Percentiles rank a stretch among this genome's conserved stretches.
These are phyloP conservation scores for Numida meleagris DNA, from an alignment of 2,113 vertebrate genomes.

Conservation along the genomic window DNA sequence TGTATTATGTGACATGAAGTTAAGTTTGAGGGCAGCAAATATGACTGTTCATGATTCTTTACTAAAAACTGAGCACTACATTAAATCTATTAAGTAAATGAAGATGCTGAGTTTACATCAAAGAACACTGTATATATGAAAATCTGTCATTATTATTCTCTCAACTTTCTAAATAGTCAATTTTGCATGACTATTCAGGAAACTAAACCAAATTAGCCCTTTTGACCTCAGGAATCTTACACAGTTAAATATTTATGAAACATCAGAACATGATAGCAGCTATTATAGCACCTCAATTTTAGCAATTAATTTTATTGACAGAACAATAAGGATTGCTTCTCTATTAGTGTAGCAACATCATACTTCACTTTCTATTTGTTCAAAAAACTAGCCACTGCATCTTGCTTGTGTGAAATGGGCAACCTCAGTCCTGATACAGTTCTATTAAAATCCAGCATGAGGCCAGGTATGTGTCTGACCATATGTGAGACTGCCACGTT, in stretches of 20 bases:
- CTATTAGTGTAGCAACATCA: constrained; percentile 7
- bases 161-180: constrained; percentile 30
- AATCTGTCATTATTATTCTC: constrained; percentile 7
- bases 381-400: neutral
- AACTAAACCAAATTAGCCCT: constrained; percentile 45
- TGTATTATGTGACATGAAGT: neutral
- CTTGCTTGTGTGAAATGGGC: neutral
- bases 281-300: constrained; percentile 61
- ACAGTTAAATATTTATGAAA: constrained; percentile 70
- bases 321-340: constrained; percentile 48
- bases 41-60: neutral
- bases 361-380: constrained; percentile 17
- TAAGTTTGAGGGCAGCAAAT: neutral
- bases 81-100: neutral
- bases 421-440: neutral
- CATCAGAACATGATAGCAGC: constrained; percentile 53
- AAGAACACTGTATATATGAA: neutral
- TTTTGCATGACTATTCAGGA: constrained; percentile 27
- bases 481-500: neutral
- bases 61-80: neutral
- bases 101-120: neutral
- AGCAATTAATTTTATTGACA: constrained; percentile 75
- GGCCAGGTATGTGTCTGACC: neutral
- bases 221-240: constrained; percentile 58
- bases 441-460: neutral